phyloP scores from a whole-genome alignment of 2,113 vertebrate species.

The Rousettus leschenaultii region DNA sequence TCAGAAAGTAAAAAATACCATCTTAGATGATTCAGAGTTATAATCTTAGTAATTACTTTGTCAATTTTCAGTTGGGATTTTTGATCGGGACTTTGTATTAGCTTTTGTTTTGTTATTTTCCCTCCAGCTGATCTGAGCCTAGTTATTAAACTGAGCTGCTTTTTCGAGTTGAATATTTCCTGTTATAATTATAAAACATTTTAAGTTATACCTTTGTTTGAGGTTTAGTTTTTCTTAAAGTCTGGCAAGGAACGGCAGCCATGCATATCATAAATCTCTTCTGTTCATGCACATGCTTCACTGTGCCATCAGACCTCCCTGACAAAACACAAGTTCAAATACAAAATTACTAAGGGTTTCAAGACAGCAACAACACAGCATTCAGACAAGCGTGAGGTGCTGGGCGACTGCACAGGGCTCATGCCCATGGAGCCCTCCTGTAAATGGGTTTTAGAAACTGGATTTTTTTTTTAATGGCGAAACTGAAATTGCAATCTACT shows the following conservation, averaged over 20 bases:
- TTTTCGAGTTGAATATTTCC: neutral
- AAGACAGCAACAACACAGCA: neutral
- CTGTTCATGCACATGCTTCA: rapidly evolving
- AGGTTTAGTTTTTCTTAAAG: neutral
- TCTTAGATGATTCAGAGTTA: neutral
- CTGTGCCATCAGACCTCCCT: neutral
- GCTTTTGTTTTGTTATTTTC: neutral
- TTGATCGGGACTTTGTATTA: neutral
- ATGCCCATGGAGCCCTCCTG: neutral
- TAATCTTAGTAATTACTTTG: neutral
- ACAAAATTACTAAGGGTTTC: neutral
- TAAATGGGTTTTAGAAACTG: neutral
- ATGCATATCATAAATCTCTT: neutral
- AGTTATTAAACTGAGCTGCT: neutral
- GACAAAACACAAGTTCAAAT: neutral
- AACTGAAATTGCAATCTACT: neutral
- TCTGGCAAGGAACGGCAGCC: neutral
- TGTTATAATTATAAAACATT: neutral
- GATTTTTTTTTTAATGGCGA: neutral
- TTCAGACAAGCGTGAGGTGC: neutral
- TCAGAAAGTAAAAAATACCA: neutral
- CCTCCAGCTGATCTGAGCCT: neutral
- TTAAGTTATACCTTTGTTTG: neutral
- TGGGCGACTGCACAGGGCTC: neutral
- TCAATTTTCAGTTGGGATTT: neutral